Evolutionary conservation across 2,888 invertebrate species (phyloP).

Genomic region (Epistrophe grossulariae): DNA sequence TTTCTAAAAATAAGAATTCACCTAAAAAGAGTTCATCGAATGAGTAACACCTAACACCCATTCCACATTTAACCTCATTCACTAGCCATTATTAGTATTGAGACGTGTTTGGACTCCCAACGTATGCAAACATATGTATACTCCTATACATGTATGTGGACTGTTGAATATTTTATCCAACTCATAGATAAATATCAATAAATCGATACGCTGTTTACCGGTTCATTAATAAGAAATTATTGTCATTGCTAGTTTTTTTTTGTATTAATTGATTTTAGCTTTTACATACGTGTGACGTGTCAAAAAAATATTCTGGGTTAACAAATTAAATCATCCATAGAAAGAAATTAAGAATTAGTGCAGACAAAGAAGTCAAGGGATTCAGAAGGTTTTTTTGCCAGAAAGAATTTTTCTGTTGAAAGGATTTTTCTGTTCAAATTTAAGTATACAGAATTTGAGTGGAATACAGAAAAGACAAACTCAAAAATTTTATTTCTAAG

Average conservation of each 20-base stretch:
- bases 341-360: conserved; percentile 6
- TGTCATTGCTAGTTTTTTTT: conserved; percentile 53
- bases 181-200: conserved; percentile 60
- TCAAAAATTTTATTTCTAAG: too few species aligned
- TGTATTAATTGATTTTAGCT: conserved; percentile 32
- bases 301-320: conserved; percentile 6
- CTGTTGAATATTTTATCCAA: conserved; percentile 68
- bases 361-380: background rate
- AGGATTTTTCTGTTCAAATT: background rate
- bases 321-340: conserved; percentile 5
- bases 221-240: conserved; percentile 51
- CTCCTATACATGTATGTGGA: conserved; percentile 4
- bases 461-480: too few species aligned
- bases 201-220: conserved; percentile 62
- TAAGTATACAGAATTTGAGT: background rate
- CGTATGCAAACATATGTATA: background rate
- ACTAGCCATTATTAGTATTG: conserved; percentile 21
- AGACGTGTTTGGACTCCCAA: conserved; percentile 31
- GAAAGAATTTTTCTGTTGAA: background rate
- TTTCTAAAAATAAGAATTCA: background rate
- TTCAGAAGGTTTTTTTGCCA: background rate
- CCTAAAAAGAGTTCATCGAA: conserved; percentile 3
- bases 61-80: conserved; percentile 33
- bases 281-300: conserved; percentile 23
- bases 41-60: background rate